A percentile compares a stretch with the other conserved stretches of the same genome.
Evolutionary conservation across 2,888 invertebrate species (phyloP).

Genomic region (Eristalis intricaria): DNA sequence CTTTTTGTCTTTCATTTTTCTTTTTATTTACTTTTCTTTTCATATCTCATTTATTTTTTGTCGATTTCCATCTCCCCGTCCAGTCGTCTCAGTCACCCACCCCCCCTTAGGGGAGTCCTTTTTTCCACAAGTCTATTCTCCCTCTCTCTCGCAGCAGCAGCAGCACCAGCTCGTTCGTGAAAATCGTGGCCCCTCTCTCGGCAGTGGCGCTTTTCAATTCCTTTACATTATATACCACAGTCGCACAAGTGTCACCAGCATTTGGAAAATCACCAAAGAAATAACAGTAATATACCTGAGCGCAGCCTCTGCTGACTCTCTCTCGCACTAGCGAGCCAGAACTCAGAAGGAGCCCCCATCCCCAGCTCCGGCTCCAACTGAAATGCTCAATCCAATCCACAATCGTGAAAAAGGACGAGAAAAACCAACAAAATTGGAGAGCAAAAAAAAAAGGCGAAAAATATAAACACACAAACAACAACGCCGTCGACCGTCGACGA

Average conservation of each 20-base stretch:
- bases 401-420: constrained; percentile 34
- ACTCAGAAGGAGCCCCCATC: constrained; percentile 39
- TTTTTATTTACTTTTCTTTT: constrained; percentile 54
- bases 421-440: constrained; percentile 12
- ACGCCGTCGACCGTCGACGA: not conserved
- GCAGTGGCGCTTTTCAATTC: constrained; percentile 51
- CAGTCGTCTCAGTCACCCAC: not conserved
- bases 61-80: constrained; percentile 32
- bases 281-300: constrained; percentile 71
- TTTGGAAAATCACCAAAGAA: constrained; percentile 61
- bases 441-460: not conserved
- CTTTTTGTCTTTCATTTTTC: constrained; percentile 60
- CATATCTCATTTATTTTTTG: constrained; percentile 44
- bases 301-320: constrained; percentile 60
- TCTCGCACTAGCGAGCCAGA: constrained; percentile 49
- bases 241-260: constrained; percentile 70
- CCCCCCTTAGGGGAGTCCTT: not conserved
- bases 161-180: not conserved
- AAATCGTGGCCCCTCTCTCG: not conserved
- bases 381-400: constrained; percentile 69
- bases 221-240: constrained; percentile 70
- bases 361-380: constrained; percentile 27
- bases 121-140: constrained; percentile 22
- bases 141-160: constrained; percentile 44
- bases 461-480: not conserved